Evolutionary conservation across 2,888 invertebrate genomes (phyloP), one percentile per base, ranked within the genome.

Genomic region (Machimus atricapillus): DNA sequence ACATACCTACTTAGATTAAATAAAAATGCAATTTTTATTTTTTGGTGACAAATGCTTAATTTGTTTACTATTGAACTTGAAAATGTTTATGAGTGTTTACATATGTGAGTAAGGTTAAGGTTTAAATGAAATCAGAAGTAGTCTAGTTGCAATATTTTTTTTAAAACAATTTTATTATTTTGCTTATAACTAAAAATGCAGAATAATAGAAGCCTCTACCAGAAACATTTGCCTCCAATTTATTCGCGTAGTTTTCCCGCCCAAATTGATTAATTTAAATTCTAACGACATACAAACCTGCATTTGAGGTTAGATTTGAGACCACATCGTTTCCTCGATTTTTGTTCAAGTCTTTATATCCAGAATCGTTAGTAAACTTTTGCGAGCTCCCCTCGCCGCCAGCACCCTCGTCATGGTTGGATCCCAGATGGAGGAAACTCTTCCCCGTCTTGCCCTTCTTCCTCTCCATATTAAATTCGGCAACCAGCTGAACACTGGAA

Each of bases 221-320:
- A 8, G 9, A 23, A 19, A 12, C 23, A 2, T 66, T 66, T 27
- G 19, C 66, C 66, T 66, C 12, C 23, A 7, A 19, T 27, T n/a
- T 56, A 56, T 12, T 3, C 23, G 12, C 12, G 2, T 12, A 66
- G 8, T n/a, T 66, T 66, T 66, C 66, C 66, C 66, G 66, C 66
- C 23, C 19, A 66, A 66, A 66, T 0, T 19, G 27, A 0, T 27
- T 66, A 66, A 27, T 66, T 66, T 66, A 66, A 66, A 66, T 66
- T 23, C 19, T 66, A 66, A 66, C 66, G 58, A 58, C 58, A 34
- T 23, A 82, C 81, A 52, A 34, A 73, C 79, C 86, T 78, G 66
- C n/a, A 37, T 86, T 86, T 86, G 86, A 86, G 79, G 86, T 86
- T 86, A 86, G 37, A 79, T 58, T 86, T 37, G 43, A 40, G 27